Percentiles rank a stretch among this genome's conserved stretches.
phyloP scores from a whole-genome alignment of 2,888 invertebrate genomes.

The Drosophila limbata region DNA sequence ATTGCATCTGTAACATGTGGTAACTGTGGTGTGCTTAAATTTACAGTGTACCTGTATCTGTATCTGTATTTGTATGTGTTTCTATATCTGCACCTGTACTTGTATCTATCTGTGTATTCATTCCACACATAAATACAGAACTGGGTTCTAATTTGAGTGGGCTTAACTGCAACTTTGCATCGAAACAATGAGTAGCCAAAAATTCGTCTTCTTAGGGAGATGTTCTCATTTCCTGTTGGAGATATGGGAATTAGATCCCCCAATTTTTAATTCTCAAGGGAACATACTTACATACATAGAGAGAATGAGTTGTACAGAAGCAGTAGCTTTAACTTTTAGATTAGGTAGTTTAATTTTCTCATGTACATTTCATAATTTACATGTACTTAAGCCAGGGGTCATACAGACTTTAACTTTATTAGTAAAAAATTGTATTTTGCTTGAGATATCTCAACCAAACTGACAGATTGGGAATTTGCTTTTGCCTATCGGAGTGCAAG shows the following conservation, averaged over 20 bases:
- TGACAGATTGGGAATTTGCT: too few species aligned
- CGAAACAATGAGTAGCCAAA: constrained; percentile 6
- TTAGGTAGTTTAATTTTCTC: neutral
- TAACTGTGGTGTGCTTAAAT: neutral
- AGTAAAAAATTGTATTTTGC: too few species aligned
- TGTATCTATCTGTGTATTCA: neutral
- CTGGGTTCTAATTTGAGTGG: neutral
- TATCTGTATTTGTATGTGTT: neutral
- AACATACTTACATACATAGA: neutral
- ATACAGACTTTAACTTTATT: too few species aligned
- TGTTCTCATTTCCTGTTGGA: neutral
- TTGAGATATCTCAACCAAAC: too few species aligned
- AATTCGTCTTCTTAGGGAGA: neutral
- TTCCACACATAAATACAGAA: neutral
- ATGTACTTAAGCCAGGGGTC: too few species aligned
- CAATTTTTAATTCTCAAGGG: neutral
- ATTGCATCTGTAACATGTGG: constrained; percentile 20
- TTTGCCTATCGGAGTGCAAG: too few species aligned
- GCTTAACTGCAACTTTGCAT: constrained; percentile 2
- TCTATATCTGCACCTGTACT: neutral
- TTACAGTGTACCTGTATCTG: neutral
- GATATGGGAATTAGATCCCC: neutral
- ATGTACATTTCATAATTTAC: neutral
- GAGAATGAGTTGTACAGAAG: neutral
- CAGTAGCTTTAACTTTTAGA: neutral